Base-by-base conservation (phyloP, 1,140 invertebrate genomes). In the Gryon sp. region DNA sequence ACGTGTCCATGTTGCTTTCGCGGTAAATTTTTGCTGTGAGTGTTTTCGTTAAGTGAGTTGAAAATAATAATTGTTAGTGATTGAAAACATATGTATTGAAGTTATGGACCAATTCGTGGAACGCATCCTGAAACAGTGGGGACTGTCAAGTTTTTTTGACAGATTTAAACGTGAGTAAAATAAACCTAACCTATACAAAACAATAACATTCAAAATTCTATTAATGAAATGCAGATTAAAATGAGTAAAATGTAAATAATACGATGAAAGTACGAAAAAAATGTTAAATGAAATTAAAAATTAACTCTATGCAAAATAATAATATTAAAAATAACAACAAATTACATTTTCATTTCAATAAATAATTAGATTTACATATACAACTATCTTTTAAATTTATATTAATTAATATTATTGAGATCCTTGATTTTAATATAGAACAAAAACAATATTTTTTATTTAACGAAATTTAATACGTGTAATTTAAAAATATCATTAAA, bases 111-210 rank as follows among this genome's bases (percentile, higher is more conserved):
- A 43, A 19, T 57, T 57, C 12, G 52, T 57, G 14, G 11, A 38
- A 40, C 50, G 28, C 8, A 55, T 16, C 2, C 18, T 55, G 19
- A 40, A n/a, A 24, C 6, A 55, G 4, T 55, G 34, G 50, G 50
- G 22, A 24, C 22, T 55, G 20, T 22, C 19, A 40, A 55, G 36
- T 40, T 55, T 55, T 55, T 19, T 40, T 4, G 34, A 55, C 7
- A 14, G 28, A 40, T 55, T 55, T 55, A 55, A 40, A 38, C 6
- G 50, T 55, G 9, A 52, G 40, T 52, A 50, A 2, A 52, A 36
- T 7, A 22, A 36, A 18, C 18, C 38, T 36, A 52, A 16, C 48
- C 24, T 15, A 43, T 43, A 5, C 19, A 43, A 43, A 22, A 11
- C 34, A 19, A 5, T 9, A 48, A 9, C 4, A 30, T 22, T 24